phyloP scores from a whole-genome alignment of 2,113 vertebrate genomes.

The Paralichthys olivaceus region DNA sequence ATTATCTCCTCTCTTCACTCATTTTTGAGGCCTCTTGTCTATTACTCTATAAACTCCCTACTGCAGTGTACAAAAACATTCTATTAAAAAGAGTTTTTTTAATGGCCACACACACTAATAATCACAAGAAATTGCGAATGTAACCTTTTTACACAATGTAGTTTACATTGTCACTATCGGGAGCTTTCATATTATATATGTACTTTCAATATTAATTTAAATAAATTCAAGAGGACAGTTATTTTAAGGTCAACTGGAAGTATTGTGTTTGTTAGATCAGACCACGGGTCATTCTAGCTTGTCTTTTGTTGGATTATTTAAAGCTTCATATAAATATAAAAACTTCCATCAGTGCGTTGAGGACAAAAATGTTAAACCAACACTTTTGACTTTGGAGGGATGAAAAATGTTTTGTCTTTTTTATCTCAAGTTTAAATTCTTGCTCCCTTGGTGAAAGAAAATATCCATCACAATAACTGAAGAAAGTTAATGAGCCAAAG shows the following conservation, averaged over 20 bases:
- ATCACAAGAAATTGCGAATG: no score
- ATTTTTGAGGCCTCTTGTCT: no score
- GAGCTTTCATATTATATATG: no score
- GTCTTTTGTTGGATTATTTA: neutral
- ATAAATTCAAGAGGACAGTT: neutral
- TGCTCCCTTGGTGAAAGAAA: conserved; percentile 20
- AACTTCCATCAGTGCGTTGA: neutral
- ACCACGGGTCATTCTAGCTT: neutral
- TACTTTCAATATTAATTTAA: no score
- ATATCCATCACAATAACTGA: conserved; percentile 7
- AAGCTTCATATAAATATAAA: neutral
- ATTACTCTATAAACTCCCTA: no score
- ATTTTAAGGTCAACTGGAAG: neutral
- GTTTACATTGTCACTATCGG: no score
- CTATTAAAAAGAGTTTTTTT: no score
- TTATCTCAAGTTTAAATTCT: conserved; percentile 21
- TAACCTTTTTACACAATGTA: no score
- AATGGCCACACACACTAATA: no score
- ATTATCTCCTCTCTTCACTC: no score
- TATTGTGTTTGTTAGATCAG: neutral
- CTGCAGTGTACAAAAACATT: no score
- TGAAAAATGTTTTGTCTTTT: neutral
- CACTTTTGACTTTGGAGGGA: neutral
- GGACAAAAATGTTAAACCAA: neutral
- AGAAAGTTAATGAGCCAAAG: conserved; percentile 14